Evolutionary conservation across 2,797 vertebrate genomes (phyloP).

Genomic region (Sebastes vulpes): DNA sequence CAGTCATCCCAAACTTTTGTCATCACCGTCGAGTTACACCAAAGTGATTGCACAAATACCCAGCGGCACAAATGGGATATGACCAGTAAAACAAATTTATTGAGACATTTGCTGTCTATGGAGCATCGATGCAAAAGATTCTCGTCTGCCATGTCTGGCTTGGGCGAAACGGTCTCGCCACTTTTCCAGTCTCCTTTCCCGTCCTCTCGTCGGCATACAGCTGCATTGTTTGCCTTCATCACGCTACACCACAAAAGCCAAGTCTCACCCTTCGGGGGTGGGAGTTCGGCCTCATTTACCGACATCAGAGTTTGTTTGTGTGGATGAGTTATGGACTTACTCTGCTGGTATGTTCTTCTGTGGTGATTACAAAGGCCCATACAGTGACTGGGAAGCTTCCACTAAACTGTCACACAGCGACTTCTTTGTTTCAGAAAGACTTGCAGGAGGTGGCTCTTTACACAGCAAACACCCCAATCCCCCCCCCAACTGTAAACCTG

Average conservation of each 20-base stretch:
- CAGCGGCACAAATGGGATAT: conserved; percentile 14
- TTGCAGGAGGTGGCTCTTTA: conserved; percentile 75
- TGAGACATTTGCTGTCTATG: conserved; percentile 5
- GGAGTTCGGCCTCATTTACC: conserved; percentile 82
- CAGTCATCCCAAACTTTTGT: conserved; percentile 10
- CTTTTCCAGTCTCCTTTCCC: conserved; percentile 27
- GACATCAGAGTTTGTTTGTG: conserved; percentile 86
- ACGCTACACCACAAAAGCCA: conserved; percentile 71
- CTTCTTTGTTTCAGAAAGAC: conserved; percentile 70
- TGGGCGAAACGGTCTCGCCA: not conserved
- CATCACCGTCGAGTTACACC: not conserved
- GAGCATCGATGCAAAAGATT: conserved; percentile 4
- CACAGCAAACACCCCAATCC: conserved; percentile 55
- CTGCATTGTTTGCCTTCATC: conserved; percentile 76
- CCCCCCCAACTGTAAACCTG: conserved; percentile 47
- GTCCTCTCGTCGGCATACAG: conserved; percentile 59
- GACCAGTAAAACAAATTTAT: conserved; percentile 4
- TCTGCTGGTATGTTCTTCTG: conserved; percentile 83
- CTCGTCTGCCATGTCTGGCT: not conserved
- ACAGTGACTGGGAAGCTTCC: conserved; percentile 66
- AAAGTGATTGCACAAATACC: conserved; percentile 29
- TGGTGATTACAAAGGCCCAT: conserved; percentile 81
- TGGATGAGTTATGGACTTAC: conserved; percentile 85
- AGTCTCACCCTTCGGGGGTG: conserved; percentile 66
- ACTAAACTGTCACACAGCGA: conserved; percentile 70